Evolutionary conservation across 2,113 vertebrate genomes (phyloP).

Genomic region (Theristicus caerulescens): DNA sequence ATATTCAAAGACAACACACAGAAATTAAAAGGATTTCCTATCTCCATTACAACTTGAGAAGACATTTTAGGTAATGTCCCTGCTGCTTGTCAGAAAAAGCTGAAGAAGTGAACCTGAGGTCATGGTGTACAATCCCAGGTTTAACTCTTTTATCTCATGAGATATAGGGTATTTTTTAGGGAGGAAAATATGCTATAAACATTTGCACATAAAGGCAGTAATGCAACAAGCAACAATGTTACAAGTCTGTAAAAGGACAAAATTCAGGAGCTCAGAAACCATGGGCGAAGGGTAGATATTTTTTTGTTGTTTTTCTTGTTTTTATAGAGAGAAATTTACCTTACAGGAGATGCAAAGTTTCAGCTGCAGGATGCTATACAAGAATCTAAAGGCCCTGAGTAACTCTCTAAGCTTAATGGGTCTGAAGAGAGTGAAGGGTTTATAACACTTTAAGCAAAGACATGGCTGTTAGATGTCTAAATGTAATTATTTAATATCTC

Average conservation of each 20-base stretch:
- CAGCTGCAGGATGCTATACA: not conserved
- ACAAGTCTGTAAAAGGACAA: not conserved
- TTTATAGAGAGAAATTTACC: not conserved
- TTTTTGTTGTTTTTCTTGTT: not conserved
- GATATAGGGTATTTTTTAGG: not conserved
- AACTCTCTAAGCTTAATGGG: not conserved
- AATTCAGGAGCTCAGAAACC: not conserved
- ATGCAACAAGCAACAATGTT: not conserved
- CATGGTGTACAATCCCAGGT: not conserved
- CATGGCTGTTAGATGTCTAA: not conserved
- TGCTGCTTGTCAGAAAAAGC: not conserved
- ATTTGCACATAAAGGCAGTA: not conserved
- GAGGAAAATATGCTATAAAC: not conserved
- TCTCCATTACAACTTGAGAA: not conserved
- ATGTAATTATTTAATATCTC: not conserved
- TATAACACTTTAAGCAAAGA: not conserved
- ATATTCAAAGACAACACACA: not conserved
- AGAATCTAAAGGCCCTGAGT: not conserved
- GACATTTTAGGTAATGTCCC: not conserved
- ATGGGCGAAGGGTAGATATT: accelerated
- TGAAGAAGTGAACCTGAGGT: not conserved
- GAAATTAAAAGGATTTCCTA: not conserved
- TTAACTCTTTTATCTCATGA: not conserved
- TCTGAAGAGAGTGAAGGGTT: not conserved
- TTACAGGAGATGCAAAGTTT: not conserved